A percentile compares a stretch with the other conserved stretches of the same genome.
phyloP scores from a whole-genome alignment of 2,113 vertebrate genomes.

The Phaethornis superciliosus region DNA sequence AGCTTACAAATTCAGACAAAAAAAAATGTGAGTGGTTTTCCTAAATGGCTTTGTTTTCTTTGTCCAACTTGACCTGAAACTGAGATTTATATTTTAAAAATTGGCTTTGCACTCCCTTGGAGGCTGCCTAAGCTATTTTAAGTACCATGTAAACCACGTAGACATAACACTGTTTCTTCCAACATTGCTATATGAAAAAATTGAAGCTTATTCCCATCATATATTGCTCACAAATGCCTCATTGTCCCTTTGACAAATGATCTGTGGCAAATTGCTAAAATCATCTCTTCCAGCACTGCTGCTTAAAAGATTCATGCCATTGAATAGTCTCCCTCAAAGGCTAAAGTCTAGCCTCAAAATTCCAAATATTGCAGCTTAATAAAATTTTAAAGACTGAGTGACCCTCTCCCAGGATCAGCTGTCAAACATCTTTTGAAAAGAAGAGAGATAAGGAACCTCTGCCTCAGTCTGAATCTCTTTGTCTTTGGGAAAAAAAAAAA shows the following conservation, averaged over 20 bases:
- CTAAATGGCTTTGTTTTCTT: slow-evolving; percentile 12
- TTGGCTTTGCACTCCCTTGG: neutral
- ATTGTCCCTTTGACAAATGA: slow-evolving; percentile 71
- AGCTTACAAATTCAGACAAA: neutral
- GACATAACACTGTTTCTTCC: slow-evolving; percentile 22
- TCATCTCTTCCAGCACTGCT: slow-evolving; percentile 58
- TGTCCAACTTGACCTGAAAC: slow-evolving; percentile 42
- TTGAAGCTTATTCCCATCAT: slow-evolving; percentile 38
- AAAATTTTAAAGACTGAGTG: slow-evolving; percentile 78
- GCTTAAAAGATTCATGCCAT: slow-evolving; percentile 75
- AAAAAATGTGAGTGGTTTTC: neutral
- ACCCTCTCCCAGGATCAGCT: slow-evolving; percentile 77
- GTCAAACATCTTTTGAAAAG: slow-evolving; percentile 82
- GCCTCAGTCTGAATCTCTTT: slow-evolving; percentile 25
- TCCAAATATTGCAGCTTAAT: slow-evolving; percentile 78
- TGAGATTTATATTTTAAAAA: slow-evolving; percentile 49
- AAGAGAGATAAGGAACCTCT: slow-evolving; percentile 76
- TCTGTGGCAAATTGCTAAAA: slow-evolving; percentile 73
- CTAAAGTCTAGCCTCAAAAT: slow-evolving; percentile 73
- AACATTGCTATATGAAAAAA: slow-evolving; percentile 46
- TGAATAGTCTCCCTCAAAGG: slow-evolving; percentile 74
- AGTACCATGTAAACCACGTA: slow-evolving; percentile 32
- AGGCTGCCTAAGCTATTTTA: slow-evolving; percentile 55
- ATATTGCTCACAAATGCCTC: slow-evolving; percentile 61
- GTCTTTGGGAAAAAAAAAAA: neutral